A percentile compares a stretch with the other conserved stretches of the same genome.
phyloP scores from a whole-genome alignment of 2,888 invertebrate genomes.

The Mechanitis mazaeus region DNA sequence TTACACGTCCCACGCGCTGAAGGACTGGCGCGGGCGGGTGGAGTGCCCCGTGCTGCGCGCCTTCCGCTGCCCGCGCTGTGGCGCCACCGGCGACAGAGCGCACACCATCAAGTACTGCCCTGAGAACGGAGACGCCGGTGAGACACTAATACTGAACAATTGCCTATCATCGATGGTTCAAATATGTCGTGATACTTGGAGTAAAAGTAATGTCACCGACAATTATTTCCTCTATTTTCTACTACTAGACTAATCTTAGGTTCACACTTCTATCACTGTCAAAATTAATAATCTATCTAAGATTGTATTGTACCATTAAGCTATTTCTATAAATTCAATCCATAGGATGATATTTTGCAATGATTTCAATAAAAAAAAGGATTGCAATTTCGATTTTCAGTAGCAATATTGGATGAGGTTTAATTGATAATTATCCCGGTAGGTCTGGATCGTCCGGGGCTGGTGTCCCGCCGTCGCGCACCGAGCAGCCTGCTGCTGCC shows the following conservation, averaged over 20 bases:
- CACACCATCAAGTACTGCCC: constrained; percentile 89
- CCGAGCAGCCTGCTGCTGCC: constrained; percentile 37
- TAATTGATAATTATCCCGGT: neutral
- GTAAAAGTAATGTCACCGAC: no score
- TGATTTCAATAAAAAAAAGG: no score
- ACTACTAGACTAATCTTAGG: no score
- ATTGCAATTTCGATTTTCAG: no score
- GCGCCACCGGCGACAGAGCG: constrained; percentile 82
- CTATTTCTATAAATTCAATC: no score
- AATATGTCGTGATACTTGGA: neutral
- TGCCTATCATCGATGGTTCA: no score
- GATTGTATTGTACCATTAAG: no score
- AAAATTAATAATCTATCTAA: no score
- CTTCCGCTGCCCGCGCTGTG: constrained; percentile 81
- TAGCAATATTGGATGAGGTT: neutral
- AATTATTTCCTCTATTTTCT: no score
- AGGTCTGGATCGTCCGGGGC: constrained; percentile 44
- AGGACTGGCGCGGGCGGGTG: constrained; percentile 79
- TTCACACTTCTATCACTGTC: no score
- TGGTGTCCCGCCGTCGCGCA: constrained; percentile 47
- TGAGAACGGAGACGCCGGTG: constrained; percentile 36
- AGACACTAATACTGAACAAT: neutral
- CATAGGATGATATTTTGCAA: no score
- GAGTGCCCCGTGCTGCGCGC: constrained; percentile 82
- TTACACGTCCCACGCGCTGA: constrained; percentile 80